Evolutionary conservation across 2,888 invertebrate genomes (phyloP).

Genomic region (Lithosia quadra): DNA sequence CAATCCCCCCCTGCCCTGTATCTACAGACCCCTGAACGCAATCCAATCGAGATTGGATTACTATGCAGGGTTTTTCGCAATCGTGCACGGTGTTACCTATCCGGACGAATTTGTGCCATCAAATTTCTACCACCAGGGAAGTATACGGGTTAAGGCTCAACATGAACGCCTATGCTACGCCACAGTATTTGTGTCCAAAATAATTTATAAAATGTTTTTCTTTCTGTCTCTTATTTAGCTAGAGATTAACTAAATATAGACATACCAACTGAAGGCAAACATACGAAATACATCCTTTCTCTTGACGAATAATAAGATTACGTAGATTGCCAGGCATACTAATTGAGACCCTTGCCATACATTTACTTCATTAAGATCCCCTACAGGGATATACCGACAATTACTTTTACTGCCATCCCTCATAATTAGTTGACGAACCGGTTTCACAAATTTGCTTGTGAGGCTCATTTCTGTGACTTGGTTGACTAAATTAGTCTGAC

Average conservation of each 20-base stretch:
- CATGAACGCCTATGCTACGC: no score
- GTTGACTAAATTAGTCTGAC: slow-evolving; percentile 15
- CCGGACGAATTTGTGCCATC: no score
- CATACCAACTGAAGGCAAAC: slow-evolving; percentile 24
- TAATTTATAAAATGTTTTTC: no score
- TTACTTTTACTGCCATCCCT: slow-evolving; percentile 61
- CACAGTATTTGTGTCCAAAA: no score
- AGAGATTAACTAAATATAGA: neutral
- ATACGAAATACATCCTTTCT: slow-evolving; percentile 34
- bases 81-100: no score
- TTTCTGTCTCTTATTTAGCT: neutral
- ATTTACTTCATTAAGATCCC: slow-evolving; percentile 56
- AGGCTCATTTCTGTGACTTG: slow-evolving; percentile 15
- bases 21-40: no score
- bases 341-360: slow-evolving; percentile 48
- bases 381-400: slow-evolving; percentile 43
- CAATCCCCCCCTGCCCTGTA: no score
- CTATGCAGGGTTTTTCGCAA: no score
- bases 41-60: no score
- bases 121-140: no score
- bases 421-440: slow-evolving; percentile 59
- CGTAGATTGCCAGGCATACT: slow-evolving; percentile 49
- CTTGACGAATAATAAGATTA: slow-evolving; percentile 50
- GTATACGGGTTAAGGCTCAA: no score
- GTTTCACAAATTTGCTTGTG: slow-evolving; percentile 49